phyloP scores from a whole-genome alignment of 2,113 vertebrate genomes.

The Prionailurus bengalensis region DNA sequence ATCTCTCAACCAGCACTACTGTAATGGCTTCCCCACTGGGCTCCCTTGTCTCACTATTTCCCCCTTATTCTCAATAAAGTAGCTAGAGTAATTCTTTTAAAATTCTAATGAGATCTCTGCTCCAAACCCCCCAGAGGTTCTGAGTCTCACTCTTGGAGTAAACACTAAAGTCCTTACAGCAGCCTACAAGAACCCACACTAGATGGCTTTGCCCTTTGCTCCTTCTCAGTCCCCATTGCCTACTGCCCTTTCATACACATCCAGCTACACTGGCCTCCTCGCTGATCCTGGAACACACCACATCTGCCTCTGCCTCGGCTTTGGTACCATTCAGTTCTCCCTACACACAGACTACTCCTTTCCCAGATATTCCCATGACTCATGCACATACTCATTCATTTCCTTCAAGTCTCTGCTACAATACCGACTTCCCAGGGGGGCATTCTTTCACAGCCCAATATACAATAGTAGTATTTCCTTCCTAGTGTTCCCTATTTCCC shows the following conservation, averaged over 20 bases:
- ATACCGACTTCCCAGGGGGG: not conserved
- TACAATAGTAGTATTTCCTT: not conserved
- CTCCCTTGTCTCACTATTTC: too few relatives aligned
- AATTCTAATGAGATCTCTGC: not conserved
- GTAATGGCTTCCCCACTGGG: not conserved
- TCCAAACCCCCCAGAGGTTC: not conserved
- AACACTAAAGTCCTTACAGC: not conserved
- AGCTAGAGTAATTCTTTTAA: not conserved
- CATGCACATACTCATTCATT: not conserved
- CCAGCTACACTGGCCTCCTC: not conserved
- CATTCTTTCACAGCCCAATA: not conserved
- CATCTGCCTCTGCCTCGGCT: not conserved
- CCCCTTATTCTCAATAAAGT: not conserved
- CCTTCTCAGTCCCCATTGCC: not conserved
- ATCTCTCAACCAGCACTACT: not conserved
- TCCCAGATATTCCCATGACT: not conserved
- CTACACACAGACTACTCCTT: not conserved
- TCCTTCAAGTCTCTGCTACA: not conserved
- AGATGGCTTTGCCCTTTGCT: not conserved
- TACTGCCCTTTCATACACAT: accelerated
- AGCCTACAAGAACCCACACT: not conserved
- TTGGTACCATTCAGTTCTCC: not conserved
- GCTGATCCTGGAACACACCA: not conserved
- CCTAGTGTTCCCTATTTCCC: not conserved
- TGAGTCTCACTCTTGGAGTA: not conserved